Conservation (phyloP, 1,140 invertebrate species). For the Drosophila fuyamai region DNA sequence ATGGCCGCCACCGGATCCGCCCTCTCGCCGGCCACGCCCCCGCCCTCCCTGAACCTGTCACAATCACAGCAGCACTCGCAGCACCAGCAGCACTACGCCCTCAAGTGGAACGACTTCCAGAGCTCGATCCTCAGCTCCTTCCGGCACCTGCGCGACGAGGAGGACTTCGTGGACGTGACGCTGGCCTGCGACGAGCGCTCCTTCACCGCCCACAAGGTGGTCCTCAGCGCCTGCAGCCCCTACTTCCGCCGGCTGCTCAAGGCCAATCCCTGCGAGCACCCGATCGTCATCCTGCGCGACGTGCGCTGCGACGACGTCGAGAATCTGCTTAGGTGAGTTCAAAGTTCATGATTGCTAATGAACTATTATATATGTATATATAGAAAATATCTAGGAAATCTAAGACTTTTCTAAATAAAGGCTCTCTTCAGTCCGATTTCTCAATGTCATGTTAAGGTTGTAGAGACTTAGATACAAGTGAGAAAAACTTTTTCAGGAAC, state of each 20-base stretch:
- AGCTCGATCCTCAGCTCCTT: slow-evolving; percentile 95
- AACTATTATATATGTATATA: too few species aligned
- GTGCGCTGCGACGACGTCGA: slow-evolving; percentile 95
- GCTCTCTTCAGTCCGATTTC: too few species aligned
- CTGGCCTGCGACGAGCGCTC: slow-evolving; percentile 95
- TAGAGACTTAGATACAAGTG: too few species aligned
- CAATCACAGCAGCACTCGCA: slow-evolving; percentile 86
- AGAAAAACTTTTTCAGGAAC: too few species aligned
- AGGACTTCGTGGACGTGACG: slow-evolving; percentile 96
- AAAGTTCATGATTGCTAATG: too few species aligned
- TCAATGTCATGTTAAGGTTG: too few species aligned
- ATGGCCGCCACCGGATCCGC: slow-evolving; percentile 58
- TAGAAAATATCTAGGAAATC: too few species aligned
- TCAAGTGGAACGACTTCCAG: slow-evolving; percentile 97
- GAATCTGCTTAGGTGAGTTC: slow-evolving; percentile 90
- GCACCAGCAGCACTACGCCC: slow-evolving; percentile 92
- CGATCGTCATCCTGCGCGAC: slow-evolving; percentile 95
- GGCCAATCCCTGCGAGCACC: slow-evolving; percentile 97
- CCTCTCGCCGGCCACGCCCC: slow-evolving; percentile 64
- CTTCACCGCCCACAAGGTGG: slow-evolving; percentile 95
- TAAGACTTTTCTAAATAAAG: too few species aligned
- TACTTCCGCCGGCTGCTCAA: slow-evolving; percentile 95
- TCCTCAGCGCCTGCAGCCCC: slow-evolving; percentile 95
- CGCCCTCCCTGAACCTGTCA: slow-evolving; percentile 41
- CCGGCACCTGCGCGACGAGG: slow-evolving; percentile 92